A percentile compares a stretch with the other conserved stretches of the same genome.
phyloP scores from a whole-genome alignment of 2,888 invertebrate genomes.

The Tetropium fuscum region DNA sequence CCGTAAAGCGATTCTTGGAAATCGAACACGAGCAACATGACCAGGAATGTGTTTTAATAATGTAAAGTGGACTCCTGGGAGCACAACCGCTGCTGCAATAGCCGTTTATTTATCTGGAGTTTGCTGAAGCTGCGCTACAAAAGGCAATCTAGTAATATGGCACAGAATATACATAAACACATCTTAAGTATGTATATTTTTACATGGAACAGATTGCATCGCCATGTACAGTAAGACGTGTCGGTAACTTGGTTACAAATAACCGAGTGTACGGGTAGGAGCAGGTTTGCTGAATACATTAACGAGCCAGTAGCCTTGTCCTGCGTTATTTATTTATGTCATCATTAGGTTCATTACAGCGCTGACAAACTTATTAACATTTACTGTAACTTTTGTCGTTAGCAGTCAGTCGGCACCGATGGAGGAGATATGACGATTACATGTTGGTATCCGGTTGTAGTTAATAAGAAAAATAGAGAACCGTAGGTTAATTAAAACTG shows the following conservation, averaged over 20 bases:
- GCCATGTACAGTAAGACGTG: conserved; percentile 24
- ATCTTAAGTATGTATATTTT: conserved; percentile 21
- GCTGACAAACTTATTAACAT: conserved; percentile 38
- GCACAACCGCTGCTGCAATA: conserved; percentile 2
- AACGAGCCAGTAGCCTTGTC: conserved; percentile 38
- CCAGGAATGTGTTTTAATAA: conserved; percentile 12
- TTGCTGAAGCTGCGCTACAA: conserved; percentile 4
- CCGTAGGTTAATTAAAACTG: too few species aligned
- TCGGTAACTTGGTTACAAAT: conserved; percentile 25
- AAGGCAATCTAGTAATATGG: conserved; percentile 24
- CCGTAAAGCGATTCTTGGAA: conserved; percentile 5
- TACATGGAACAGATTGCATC: conserved; percentile 26
- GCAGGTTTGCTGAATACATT: conserved; percentile 29
- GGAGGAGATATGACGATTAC: conserved; percentile 14
- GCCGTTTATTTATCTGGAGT: conserved; percentile 14
- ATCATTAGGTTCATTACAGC: conserved; percentile 44
- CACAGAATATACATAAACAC: conserved; percentile 25
- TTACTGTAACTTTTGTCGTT: conserved; percentile 11
- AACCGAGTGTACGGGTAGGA: conserved; percentile 10
- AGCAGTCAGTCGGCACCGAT: conserved; percentile 6
- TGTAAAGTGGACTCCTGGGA: conserved; percentile 7
- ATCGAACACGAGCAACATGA: not conserved
- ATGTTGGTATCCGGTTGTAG: too few species aligned
- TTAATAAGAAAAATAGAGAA: not conserved
- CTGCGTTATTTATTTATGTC: conserved; percentile 46